A percentile compares a stretch with the other conserved stretches of the same genome.
Evolutionary conservation across 2,888 invertebrate genomes (phyloP).

Genomic region (Ornithoptera alexandrae): DNA sequence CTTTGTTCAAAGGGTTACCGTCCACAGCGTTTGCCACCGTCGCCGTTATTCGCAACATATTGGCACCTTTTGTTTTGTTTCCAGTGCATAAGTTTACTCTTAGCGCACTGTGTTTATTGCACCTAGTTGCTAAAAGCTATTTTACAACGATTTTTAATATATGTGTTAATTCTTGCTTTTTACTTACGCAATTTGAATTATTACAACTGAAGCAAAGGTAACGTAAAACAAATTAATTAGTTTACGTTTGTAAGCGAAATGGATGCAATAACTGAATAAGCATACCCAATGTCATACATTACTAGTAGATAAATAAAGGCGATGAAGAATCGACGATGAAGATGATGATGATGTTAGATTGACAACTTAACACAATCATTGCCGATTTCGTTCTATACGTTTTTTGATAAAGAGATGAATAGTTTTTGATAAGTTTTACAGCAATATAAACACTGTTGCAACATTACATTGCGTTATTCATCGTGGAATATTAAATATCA

Average conservation of each 20-base stretch:
- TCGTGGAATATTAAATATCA: neutral
- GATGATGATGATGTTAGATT: no score
- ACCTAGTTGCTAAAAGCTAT: neutral
- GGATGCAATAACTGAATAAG: no score
- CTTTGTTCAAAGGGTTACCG: slow-evolving; percentile 61
- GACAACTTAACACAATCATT: no score
- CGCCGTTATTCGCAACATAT: slow-evolving; percentile 36
- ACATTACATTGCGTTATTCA: no score
- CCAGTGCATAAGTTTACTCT: slow-evolving; percentile 26
- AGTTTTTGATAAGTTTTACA: no score
- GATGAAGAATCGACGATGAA: no score
- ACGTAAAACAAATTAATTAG: neutral
- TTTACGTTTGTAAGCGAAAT: no score
- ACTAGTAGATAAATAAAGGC: no score
- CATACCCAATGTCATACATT: no score
- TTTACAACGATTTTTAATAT: slow-evolving; percentile 5
- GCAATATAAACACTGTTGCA: no score
- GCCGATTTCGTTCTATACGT: no score
- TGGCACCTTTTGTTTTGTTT: slow-evolving; percentile 30
- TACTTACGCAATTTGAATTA: neutral
- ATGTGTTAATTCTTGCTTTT: neutral
- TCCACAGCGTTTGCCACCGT: slow-evolving; percentile 46
- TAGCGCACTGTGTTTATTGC: slow-evolving; percentile 21
- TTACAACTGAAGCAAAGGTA: neutral
- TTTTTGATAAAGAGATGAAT: no score